Evolutionary conservation across 2,888 invertebrate genomes (phyloP).

Genomic region (Slavum lentiscoides): DNA sequence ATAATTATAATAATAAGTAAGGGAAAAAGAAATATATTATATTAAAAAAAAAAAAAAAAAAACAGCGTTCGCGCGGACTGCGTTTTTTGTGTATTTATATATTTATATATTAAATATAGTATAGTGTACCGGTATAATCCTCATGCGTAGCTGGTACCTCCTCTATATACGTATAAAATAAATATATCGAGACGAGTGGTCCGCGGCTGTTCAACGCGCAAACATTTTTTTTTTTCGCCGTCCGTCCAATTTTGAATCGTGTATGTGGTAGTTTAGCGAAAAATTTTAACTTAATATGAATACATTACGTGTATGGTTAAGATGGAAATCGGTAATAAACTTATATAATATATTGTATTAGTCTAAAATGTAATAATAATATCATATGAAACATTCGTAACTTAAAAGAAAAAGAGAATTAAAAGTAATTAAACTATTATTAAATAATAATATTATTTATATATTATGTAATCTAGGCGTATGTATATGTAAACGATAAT

Average conservation of each 20-base stretch:
- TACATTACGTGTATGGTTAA: conserved; percentile 12
- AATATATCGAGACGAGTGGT: neutral
- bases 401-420: conserved; percentile 14
- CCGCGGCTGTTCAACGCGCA: neutral
- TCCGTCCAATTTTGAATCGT: conserved; percentile 40
- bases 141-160: too few species aligned
- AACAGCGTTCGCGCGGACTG: neutral
- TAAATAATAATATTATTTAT: conserved; percentile 15
- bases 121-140: too few species aligned
- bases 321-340: conserved; percentile 7
- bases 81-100: too few species aligned
- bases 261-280: conserved; percentile 29
- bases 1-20: too few species aligned
- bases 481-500: conserved; percentile 17
- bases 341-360: neutral
- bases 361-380: conserved; percentile 16
- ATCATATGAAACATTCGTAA: conserved; percentile 25
- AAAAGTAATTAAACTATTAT: conserved; percentile 34
- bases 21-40: neutral
- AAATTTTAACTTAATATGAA: neutral
- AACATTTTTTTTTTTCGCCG: conserved; percentile 18
- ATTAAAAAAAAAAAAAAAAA: neutral
- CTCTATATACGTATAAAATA: neutral
- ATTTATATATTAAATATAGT: too few species aligned
- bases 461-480: conserved; percentile 18